Conservation (phyloP, 2,888 invertebrate genomes). For the Cinara cedri region DNA sequence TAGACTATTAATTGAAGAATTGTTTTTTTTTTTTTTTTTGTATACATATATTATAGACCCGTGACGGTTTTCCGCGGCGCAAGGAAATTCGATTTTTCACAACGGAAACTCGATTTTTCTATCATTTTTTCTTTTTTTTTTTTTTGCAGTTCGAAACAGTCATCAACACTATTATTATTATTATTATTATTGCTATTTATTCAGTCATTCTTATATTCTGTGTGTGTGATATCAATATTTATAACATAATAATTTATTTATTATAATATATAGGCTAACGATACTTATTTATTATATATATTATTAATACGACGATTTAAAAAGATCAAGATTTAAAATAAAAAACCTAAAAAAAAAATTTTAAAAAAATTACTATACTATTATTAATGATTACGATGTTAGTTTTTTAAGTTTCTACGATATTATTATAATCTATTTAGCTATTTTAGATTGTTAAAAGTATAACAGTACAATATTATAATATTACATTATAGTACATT, state of each 20-base stretch:
- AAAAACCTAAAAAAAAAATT: too few species aligned
- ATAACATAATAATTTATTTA: slow-evolving; percentile 51
- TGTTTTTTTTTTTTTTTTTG: background rate
- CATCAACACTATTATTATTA: too few species aligned
- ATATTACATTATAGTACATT: slow-evolving; percentile 23
- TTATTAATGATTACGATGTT: slow-evolving; percentile 45
- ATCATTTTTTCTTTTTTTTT: too few species aligned
- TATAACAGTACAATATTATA: too few species aligned
- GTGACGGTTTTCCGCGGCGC: too few species aligned
- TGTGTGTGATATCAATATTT: slow-evolving; percentile 56
- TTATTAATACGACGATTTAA: too few species aligned
- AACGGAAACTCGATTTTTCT: slow-evolving; percentile 2
- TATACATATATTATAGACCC: slow-evolving; percentile 13
- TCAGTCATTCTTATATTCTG: slow-evolving; percentile 55
- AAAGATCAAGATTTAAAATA: slow-evolving; percentile 29
- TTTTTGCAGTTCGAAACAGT: too few species aligned
- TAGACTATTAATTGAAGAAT: slow-evolving; percentile 36
- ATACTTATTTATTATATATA: slow-evolving; percentile 50
- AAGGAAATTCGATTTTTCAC: slow-evolving; percentile 24
- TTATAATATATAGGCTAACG: slow-evolving; percentile 3
- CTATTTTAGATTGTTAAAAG: slow-evolving; percentile 50
- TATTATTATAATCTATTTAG: slow-evolving; percentile 31
- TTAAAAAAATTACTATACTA: too few species aligned
- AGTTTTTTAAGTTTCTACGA: slow-evolving; percentile 34
- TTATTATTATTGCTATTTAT: slow-evolving; percentile 54